Base-by-base conservation (phyloP, 2,113 vertebrate species). In the Orcinus orca region DNA sequence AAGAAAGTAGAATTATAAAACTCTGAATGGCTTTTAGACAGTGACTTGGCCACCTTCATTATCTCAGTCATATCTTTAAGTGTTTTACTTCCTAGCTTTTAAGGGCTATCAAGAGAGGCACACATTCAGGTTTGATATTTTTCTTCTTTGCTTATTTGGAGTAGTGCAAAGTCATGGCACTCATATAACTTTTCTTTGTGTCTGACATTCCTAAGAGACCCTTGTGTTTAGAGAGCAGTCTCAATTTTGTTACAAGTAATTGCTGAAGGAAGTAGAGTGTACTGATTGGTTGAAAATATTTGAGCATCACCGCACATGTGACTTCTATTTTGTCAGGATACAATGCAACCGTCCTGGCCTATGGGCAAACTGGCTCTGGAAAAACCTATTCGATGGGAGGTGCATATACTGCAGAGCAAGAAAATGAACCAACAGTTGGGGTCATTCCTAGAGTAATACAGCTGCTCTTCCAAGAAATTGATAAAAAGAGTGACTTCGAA, bases 301-400 rank as follows among this genome's bases (percentile, higher is more conserved):
- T 85, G 62, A 94, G 29, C 5, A 58, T 11, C 41, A 18, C 25
- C 73, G 25, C 81, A 65, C 47, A 21, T 90, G 15, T 89, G 38
- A 86, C 79, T 89, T 98, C 95, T 98, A 33, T 96, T 98, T 96
- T 97, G 47, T 1, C 50, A 99, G 99, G 99, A 7, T 99, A 99
- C 86, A 99, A 99, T 97, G 99, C 99, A 38, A 99, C 99, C 0
- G 99, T 99, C 80, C 92, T 99, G 76, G 99, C 99, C 12, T 99
- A 99, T 1, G 99, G 99, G 23, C 99, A 99, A 97, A 99, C 99
- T 0, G 99, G 99, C 3, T 99, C 99, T 41, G 99, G 99, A 41
- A 99, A 99, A 97, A 99, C 99, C 0, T 99, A 99, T 93, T 99
- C 99, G 0, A 99, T 99, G 99, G 99, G 99, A 88, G 99, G 99